Evolutionary conservation across 2,888 invertebrate species (phyloP), one percentile per base, ranked within the genome.

Genomic region (Folsomia candida): DNA sequence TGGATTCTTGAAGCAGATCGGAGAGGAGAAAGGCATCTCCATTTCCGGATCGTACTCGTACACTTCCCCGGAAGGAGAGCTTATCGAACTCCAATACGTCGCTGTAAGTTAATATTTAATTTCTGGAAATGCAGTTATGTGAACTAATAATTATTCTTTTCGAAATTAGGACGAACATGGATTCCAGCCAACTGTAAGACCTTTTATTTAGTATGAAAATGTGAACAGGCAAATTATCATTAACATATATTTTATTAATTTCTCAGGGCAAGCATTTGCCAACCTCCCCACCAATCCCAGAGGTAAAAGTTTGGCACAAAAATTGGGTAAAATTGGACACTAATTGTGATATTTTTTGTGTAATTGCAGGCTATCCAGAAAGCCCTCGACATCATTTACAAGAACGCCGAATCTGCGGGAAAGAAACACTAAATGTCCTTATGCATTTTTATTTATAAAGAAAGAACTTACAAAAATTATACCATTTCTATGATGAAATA

Each of bases 341-440:
- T 28, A 26, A 27, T 61, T 9, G 22, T 27, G 18, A 9, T 18
- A 28, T 22, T 26, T 24, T 26, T n/a, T 24, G 6, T 29, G 9
- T 22, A n/a, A 9, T 11, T 51, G 14, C 47, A 89, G 75, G 92
- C 92, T 85, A 92, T 92, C 81, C 93, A 93, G 84, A 92, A 92
- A 83, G 92, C 92, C 68, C 86, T 93, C 73, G 93, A 93, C 83
- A 88, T 92, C 81, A 93, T 93, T 83, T 75, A 74, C 74, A 70
- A 68, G 59, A 78, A 78, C 28, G 78, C 78, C 51, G 76, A 73
- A 47, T 9, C n/a, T n/a, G n/a, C n/a, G n/a, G n/a, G n/a, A n/a
- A n/a, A n/a, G n/a, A n/a, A n/a, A n/a, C n/a, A n/a, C n/a, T n/a
- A n/a, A n/a, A n/a, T n/a, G n/a, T n/a, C n/a, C n/a, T n/a, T n/a